Conservation (phyloP, 2,113 vertebrate genomes). For the Cnemophilus loriae region DNA sequence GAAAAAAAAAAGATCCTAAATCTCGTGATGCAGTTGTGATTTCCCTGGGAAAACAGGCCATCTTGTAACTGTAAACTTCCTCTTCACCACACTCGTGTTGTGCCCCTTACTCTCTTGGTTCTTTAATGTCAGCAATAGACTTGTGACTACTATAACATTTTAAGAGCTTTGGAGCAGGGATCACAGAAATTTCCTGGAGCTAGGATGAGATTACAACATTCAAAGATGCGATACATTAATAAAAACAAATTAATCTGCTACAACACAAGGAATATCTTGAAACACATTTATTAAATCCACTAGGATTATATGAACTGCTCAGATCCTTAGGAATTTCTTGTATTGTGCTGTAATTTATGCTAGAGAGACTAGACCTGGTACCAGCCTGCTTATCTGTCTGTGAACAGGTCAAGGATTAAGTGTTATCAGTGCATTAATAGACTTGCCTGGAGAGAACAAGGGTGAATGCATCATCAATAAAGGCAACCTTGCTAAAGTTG, state of each 20-base stretch:
- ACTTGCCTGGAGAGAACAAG: background rate
- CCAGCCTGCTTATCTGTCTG: background rate
- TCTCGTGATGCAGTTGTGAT: background rate
- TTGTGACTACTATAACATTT: background rate
- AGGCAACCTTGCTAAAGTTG: background rate
- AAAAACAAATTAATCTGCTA: conserved; percentile 24
- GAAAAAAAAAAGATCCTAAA: background rate
- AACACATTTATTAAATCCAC: background rate
- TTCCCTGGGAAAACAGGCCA: background rate
- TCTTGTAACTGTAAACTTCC: background rate
- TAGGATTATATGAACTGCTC: background rate
- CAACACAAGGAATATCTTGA: background rate
- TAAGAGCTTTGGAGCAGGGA: background rate
- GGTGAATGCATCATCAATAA: background rate
- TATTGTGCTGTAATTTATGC: background rate
- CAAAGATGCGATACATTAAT: background rate
- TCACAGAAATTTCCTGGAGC: conserved; percentile 11
- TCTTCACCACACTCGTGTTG: background rate
- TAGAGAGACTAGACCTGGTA: background rate
- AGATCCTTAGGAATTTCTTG: background rate
- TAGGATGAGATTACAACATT: conserved; percentile 1
- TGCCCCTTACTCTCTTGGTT: background rate
- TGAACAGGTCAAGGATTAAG: conserved; percentile 13
- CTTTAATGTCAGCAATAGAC: background rate
- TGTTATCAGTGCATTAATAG: background rate